Percentiles rank a stretch among this genome's conserved stretches.
These are phyloP conservation scores for Endomychus coccineus DNA, from an alignment of 2,888 invertebrate species.

Conservation along the genomic window DNA sequence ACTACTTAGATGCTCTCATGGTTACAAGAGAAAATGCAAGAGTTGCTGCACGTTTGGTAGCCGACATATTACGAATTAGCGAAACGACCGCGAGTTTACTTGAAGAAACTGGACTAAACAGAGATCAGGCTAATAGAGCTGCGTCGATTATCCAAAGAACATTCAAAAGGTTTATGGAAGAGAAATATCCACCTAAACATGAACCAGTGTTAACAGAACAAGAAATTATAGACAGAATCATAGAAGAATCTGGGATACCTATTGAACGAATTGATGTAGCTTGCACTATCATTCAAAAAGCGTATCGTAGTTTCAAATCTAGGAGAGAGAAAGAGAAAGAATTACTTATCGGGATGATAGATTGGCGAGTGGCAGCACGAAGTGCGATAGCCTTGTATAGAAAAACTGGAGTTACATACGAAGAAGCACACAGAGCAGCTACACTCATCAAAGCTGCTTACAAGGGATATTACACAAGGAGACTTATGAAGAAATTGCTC, in stretches of 20 bases:
- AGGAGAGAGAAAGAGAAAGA: conserved; percentile 30
- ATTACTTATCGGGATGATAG: conserved; percentile 37
- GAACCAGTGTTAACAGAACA: conserved; percentile 17
- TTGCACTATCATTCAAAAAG: conserved; percentile 36
- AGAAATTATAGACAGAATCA: conserved; percentile 28
- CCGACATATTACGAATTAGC: conserved; percentile 36
- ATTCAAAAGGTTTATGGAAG: conserved; percentile 27
- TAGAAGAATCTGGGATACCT: conserved; percentile 27
- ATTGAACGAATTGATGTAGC: conserved; percentile 27
- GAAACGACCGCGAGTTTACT: conserved; percentile 36
- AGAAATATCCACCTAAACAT: conserved; percentile 12
- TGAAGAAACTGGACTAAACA: conserved; percentile 31
- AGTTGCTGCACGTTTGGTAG: conserved; percentile 39
- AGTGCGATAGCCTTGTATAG: conserved; percentile 38
- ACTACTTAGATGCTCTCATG: conserved; percentile 60
- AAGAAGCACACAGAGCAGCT: conserved; percentile 40
- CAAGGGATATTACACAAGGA: conserved; percentile 41
- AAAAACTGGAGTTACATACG: conserved; percentile 36
- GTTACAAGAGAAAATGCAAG: conserved; percentile 55
- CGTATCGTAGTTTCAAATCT: conserved; percentile 32
- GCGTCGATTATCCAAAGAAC: conserved; percentile 34
- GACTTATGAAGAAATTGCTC: conserved; percentile 23
- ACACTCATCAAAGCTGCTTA: conserved; percentile 42
- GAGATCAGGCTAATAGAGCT: conserved; percentile 34
- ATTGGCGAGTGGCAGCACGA: conserved; percentile 41